Base-by-base conservation (phyloP, 2,888 invertebrate species). In the Hypomecis atomaria region DNA sequence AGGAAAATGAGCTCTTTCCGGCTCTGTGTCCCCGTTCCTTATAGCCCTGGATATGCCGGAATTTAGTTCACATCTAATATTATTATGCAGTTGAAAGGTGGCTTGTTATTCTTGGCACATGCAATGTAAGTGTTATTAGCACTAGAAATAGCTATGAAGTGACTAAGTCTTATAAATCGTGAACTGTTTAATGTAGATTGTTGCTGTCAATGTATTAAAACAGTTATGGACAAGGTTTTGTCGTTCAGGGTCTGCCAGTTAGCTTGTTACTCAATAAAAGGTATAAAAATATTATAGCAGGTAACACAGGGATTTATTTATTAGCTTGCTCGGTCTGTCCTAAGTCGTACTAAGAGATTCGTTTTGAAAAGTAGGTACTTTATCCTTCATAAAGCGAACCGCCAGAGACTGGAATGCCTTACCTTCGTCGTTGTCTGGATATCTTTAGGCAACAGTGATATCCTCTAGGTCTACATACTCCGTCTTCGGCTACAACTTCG, bases 21-120 rank as follows among this genome's bases (percentile, higher is more conserved):
- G 23, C 3, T 23, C 23, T 2, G 23, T 23, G 23, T 23, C 23
- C 3, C 23, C 23, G 23, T 23, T 23, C 23, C 23, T 23, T 23
- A 23, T 23, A 23, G 23, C 23, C 23, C 23, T 23, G 23, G 23
- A 40, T 38, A 9, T 13, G 13, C 10, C 45, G 33, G 33, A 45
- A 10, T 54, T 48, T 43, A 54, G 42, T 40, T 40, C 50, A 6
- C 54, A 37, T 62, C 49, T 55, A 53, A 64, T 50, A 55, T 54
- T 54, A 58, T 64, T 59, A 59, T 55, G 54, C 55, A 45, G n/a
- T 52, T 49, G 54, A 54, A 64, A 59, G 55, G 54, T 2, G 23
- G 42, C 43, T 48, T 45, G 56, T 65, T 59, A 53, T 47, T 64
- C 59, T 55, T 59, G 50, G 55, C 59, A 59, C 55, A 47, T 45